Base-by-base conservation (phyloP, 2,797 vertebrate species). In the Lemur catta region DNA sequence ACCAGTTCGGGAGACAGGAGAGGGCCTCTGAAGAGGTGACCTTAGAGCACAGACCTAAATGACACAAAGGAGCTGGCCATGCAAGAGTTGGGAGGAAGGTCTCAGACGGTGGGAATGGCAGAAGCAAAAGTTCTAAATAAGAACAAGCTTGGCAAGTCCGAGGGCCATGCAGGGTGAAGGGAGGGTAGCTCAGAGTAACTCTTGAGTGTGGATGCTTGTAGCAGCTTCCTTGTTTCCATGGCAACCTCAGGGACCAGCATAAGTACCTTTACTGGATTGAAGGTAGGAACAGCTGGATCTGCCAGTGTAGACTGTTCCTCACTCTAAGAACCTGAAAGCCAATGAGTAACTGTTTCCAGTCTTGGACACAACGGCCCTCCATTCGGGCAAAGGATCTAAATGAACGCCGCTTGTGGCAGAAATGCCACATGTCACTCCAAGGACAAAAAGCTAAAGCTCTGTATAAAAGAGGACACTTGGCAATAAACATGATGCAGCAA, bases 381-480 rank as follows among this genome's bases (percentile, higher is more conserved):
- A 0, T 2, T 3, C 0, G 1, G 38, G 13, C 38, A 30, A 52
- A 69, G 12, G 15, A 4, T 76, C n/a, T n/a, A 55, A 52, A 57
- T 2, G 6, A 35, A 46, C 0, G 2, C 8, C 0, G 0, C 17
- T n/a, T 10, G 33, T 55, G 30, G 4, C 28, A 22, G 50, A 95
- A 84, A 35, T 0, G 17, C 6, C 30, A n/a, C 2, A 0, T 0
- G 4, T 4, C 1, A 0, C n/a, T 30, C 30, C 67, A 46, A 55
- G 0, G 0, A 41, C 43, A 11, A 33, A 18, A 63, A 28, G 1
- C 0, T 20, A 33, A 38, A 71, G 17, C 41, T 4, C 33, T 6
- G 0, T 5, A 1, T 7, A 0, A 17, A 38, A 82, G 30, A 28
- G 15, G 28, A 20, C 6, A 22, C 30, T 8, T 1, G 3, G 30